Conservation (phyloP, 2,888 invertebrate genomes). For the Anorthoa munda region DNA sequence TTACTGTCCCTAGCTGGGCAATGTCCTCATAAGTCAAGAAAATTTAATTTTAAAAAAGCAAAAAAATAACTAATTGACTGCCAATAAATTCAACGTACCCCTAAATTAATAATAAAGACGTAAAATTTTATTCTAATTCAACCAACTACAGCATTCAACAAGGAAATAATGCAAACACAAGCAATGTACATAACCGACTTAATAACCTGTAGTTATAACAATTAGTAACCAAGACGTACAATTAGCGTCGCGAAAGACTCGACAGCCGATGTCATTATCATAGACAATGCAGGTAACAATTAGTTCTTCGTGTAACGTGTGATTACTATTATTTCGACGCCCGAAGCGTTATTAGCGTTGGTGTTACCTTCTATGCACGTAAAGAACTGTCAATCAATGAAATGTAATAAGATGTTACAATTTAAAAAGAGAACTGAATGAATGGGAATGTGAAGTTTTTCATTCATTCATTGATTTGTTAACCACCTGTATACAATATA, state of each 20-base stretch:
- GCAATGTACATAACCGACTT: background rate
- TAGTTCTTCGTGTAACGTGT: background rate
- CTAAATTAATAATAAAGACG: too few species aligned
- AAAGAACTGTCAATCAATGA: constrained; percentile 3
- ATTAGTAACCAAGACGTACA: background rate
- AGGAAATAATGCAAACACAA: background rate
- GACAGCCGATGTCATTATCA: constrained; percentile 9
- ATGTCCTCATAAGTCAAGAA: too few species aligned
- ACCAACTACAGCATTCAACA: background rate
- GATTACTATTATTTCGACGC: constrained; percentile 3
- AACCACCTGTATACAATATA: background rate
- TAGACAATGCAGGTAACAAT: background rate
- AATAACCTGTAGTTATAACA: background rate
- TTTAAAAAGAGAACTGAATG: background rate
- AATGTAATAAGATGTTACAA: background rate
- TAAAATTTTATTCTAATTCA: too few species aligned
- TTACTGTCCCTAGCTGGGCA: too few species aligned
- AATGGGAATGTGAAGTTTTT: too few species aligned
- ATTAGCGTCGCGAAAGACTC: background rate
- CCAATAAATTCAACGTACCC: too few species aligned
- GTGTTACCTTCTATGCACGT: background rate
- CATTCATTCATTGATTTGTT: background rate
- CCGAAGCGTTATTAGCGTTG: background rate
- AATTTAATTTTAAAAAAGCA: too few species aligned
- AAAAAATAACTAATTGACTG: too few species aligned